phyloP scores from a whole-genome alignment of 2,797 vertebrate species.

The Stomatorhinus walkeri region DNA sequence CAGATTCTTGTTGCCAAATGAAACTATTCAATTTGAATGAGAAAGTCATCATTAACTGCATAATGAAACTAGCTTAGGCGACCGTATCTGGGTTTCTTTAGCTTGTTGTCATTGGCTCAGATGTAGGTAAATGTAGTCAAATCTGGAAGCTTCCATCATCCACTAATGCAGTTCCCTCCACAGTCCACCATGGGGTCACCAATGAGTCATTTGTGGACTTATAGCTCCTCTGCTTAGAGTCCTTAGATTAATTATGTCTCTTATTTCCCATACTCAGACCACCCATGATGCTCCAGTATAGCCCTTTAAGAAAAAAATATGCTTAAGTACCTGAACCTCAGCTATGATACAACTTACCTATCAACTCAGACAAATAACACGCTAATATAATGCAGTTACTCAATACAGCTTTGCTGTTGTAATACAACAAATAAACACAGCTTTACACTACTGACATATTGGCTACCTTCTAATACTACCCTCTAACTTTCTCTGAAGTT shows the following conservation, averaged over 20 bases:
- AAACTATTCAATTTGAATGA: slow-evolving; percentile 12
- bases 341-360: not conserved
- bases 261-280: not conserved
- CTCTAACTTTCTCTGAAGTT: not conserved
- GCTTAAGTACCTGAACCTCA: not conserved
- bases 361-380: not conserved
- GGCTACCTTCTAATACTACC: not conserved
- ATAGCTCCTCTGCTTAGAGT: not conserved
- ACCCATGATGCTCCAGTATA: not conserved
- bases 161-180: not conserved
- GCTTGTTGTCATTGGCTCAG: not conserved
- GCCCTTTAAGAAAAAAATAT: not conserved
- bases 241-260: not conserved
- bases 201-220: not conserved
- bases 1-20: not conserved
- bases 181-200: not conserved
- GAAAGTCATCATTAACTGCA: not conserved
- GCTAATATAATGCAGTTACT: not conserved
- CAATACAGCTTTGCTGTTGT: not conserved
- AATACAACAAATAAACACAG: not conserved
- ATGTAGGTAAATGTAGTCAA: not conserved
- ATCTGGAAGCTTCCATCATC: not conserved
- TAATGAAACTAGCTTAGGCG: not conserved
- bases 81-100: not conserved
- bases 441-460: not conserved